phyloP scores from a whole-genome alignment of 2,888 invertebrate species.

The Helobdella robusta region DNA sequence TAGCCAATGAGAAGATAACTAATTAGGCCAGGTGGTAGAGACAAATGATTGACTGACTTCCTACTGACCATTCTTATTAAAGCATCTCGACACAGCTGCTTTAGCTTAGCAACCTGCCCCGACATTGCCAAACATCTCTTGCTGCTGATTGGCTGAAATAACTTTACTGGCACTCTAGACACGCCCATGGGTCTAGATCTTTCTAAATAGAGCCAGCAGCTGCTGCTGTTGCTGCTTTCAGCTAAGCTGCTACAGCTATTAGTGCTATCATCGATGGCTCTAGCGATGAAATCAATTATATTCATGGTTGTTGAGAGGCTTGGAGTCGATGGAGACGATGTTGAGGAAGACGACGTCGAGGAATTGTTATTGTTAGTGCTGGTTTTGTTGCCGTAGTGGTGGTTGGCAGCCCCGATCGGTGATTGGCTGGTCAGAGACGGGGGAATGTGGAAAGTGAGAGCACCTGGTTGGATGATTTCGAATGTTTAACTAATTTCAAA shows the following conservation, averaged over 20 bases:
- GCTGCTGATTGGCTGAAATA: constrained; percentile 13
- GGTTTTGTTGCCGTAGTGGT: background rate
- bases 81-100: background rate
- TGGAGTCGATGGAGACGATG: background rate
- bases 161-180: constrained; percentile 18
- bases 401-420: background rate
- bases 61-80: background rate
- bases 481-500: background rate
- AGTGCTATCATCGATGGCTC: constrained; percentile 18
- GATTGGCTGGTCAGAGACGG: background rate
- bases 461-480: background rate
- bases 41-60: background rate
- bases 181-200: constrained; percentile 5
- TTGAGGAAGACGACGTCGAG: background rate
- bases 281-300: constrained; percentile 11
- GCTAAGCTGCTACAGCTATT: constrained; percentile 17
- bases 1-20: constrained; percentile 18
- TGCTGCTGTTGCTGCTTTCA: constrained; percentile 4
- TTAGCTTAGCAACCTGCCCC: background rate
- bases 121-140: background rate
- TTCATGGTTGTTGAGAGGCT: background rate
- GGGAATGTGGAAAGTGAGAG: constrained; percentile 15
- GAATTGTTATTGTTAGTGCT: no score
- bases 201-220: constrained; percentile 20
- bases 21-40: constrained; percentile 11